Base-by-base conservation (phyloP, 2,797 vertebrate species). In the Melanotaenia pygmaea region DNA sequence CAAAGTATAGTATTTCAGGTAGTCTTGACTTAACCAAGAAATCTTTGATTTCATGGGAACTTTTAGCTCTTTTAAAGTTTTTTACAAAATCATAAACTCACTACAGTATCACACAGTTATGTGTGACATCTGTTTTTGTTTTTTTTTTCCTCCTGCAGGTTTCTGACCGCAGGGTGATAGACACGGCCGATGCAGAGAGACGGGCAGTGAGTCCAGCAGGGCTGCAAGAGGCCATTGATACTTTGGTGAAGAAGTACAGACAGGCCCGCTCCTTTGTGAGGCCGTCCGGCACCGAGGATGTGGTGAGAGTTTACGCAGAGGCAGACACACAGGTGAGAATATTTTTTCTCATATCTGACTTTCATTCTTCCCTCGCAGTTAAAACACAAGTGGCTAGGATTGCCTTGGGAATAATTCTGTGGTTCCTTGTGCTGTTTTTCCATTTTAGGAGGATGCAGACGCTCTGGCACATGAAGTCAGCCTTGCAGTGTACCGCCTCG, bases 271-370 rank as follows among this genome's bases (percentile, higher is more conserved):
- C 97, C 0, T 99, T 99, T 11, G 98, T 98, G 9, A 94, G 97
- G 38, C 97, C 98, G 0, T 99, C 98, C 0, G 97, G 98, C 16
- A 99, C 98, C 0, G 98, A 99, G 89, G 97, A 99, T 0, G 91
- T 98, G 0, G 96, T 99, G 13, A 89, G 98, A 73, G 94, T 99
- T 4, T 99, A 99, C 0, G 94, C 98, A 0, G 98, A 99, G 87
- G 97, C 97, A 10, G 95, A 97, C 80, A 96, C 96, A 0, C 97
- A 98, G 94, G 98, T 99, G 74, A 93, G 93, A 59, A 5, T 6
- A 24, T n/a, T 30, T 20, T 30, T 35, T 11, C 3, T 1, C 22
- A 7, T 22, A 43, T 16, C 38, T 59, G 3, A 24, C 34, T 50
- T 30, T 65, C 10, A 1, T 9, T 28, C 13, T 4, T 13, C 5